Evolutionary conservation across 64 coral and sea anemone species (phyloP).

Genomic region (Stylophora pistillata): DNA sequence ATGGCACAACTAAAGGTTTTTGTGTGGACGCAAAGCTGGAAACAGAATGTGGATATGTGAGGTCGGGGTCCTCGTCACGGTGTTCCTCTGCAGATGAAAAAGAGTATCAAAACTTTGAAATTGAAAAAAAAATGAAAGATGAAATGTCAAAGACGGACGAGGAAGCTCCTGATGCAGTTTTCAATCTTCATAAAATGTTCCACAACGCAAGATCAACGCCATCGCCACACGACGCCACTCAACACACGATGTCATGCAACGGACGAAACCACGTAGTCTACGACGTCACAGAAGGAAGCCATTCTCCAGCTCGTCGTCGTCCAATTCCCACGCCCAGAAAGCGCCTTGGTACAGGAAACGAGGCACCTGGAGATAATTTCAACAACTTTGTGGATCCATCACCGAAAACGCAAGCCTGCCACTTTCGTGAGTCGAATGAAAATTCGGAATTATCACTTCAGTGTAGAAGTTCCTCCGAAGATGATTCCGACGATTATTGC

Average conservation of each 20-base stretch:
- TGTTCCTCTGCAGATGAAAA: not conserved
- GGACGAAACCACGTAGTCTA: not conserved
- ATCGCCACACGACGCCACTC: not conserved
- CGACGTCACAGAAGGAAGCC: too few species aligned
- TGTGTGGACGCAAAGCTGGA: not conserved
- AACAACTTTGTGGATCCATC: not conserved
- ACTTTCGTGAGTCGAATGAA: not conserved
- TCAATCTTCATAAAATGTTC: not conserved
- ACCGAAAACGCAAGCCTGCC: not conserved
- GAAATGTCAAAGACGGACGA: not conserved
- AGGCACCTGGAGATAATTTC: not conserved
- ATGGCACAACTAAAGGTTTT: not conserved
- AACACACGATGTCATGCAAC: too few species aligned
- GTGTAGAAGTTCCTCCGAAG: not conserved
- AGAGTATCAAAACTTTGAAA: conserved; percentile 1
- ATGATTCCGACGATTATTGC: not conserved
- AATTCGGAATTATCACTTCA: too few species aligned
- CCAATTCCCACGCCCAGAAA: conserved; percentile 1
- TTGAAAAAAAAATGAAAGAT: not conserved
- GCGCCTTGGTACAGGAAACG: not conserved
- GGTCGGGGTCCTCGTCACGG: not conserved
- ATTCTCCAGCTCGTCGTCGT: not conserved
- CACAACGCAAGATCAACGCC: not conserved
- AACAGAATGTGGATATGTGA: not conserved
- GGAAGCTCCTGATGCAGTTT: not conserved